Conservation (phyloP, 35 echinoderm and acorn worm genomes). For the Holothuria glaberrima region DNA sequence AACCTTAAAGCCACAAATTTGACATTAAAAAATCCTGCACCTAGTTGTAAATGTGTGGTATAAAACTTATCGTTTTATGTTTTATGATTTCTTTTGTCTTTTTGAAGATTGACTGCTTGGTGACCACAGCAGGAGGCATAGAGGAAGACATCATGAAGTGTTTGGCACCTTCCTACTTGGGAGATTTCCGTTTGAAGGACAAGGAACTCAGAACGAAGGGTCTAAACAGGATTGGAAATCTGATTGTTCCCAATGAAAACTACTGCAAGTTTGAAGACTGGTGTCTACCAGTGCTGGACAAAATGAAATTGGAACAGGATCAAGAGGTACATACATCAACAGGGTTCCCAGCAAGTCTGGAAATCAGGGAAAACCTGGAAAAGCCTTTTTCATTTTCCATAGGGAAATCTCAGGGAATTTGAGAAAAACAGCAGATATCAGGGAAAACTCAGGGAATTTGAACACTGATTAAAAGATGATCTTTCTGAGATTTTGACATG, state of each 20-base stretch:
- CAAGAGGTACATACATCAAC: conserved; percentile 73
- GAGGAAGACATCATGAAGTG: conserved; percentile 98
- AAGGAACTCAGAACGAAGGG: conserved; percentile 77
- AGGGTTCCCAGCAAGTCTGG: too few relatives aligned
- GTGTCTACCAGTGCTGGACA: conserved; percentile 85
- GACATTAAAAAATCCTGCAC: background rate
- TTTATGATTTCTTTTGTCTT: background rate
- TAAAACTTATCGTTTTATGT: too few relatives aligned
- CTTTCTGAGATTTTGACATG: too few relatives aligned
- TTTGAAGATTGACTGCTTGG: conserved; percentile 89
- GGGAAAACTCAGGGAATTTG: too few relatives aligned
- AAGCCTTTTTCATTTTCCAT: too few relatives aligned
- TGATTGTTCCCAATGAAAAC: conserved; percentile 93
- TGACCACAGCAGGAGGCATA: conserved; percentile 86
- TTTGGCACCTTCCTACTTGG: conserved; percentile 76
- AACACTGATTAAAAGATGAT: too few relatives aligned
- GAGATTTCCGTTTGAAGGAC: conserved; percentile 82
- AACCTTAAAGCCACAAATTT: background rate
- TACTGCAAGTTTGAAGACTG: conserved; percentile 98
- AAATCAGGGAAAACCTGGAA: too few relatives aligned
- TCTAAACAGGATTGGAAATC: conserved; percentile 93
- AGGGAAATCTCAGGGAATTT: too few relatives aligned
- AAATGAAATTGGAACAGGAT: conserved; percentile 89
- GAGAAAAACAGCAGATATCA: too few relatives aligned
- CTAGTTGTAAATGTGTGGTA: too few relatives aligned